Evolutionary conservation across 2,797 vertebrate species (phyloP), one percentile per base, ranked within the genome.

Genomic region (Fundulus diaphanus): DNA sequence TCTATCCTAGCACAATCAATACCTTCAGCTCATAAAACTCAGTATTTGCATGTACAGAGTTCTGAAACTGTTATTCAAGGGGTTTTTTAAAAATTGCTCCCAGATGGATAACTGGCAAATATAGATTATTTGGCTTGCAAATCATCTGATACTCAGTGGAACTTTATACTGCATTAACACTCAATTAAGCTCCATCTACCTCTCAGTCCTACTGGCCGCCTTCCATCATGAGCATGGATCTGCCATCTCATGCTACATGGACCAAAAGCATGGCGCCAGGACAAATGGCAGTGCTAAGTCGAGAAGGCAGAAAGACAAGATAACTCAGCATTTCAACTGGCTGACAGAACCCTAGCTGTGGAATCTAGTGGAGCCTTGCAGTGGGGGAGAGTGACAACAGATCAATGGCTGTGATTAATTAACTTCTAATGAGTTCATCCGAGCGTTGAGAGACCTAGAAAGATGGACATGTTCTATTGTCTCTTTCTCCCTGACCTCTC

Each of bases 361-460:
- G 68, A 80, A 90, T 88, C 88, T 83, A 86, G 85, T 90, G 82
- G 92, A 92, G 88, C 89, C 80, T 69, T 68, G 75, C 78, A 54
- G 66, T 51, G 79, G 82, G n/a, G 78, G 68, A 93, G 89, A 93
- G 92, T 93, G 95, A 95, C 93, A 94, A 92, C 74, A 52, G 93
- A 92, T 96, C 95, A 80, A 95, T 96, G 56, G 35, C 74, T 85
- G 90, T 95, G 95, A 95, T 95, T 95, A 95, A 96, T 96, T 94
- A 95, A 95, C 94, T 95, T 94, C 93, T 95, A 94, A 95, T 94
- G 94, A 95, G 94, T 93, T 95, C 93, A 94, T 93, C 84, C 92
- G 90, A 94, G 93, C 85, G 73, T 87, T 86, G 85, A 90, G 86
- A 88, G 88, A 90, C 86, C 87, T 77, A 86, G 74, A 92, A 94